A percentile compares a stretch with the other conserved stretches of the same genome.
These are phyloP conservation scores for Rallus limicola DNA, from an alignment of 2,113 vertebrate species.

Conservation along the genomic window DNA sequence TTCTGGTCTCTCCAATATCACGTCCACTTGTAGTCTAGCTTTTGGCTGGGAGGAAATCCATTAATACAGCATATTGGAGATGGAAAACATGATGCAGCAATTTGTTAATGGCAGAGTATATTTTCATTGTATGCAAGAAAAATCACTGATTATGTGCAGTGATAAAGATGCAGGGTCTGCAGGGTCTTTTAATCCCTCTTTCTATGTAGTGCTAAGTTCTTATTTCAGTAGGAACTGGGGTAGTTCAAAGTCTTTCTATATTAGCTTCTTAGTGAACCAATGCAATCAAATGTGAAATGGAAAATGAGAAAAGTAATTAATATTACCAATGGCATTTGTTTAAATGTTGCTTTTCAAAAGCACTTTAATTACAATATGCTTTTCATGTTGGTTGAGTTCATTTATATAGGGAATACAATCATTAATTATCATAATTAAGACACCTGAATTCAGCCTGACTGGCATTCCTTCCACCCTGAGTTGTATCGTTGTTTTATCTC, in stretches of 20 bases:
- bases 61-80: neutral
- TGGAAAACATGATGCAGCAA: neutral
- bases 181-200: neutral
- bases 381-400: constrained; percentile 79
- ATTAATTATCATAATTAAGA: constrained; percentile 85
- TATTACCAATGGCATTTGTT: constrained; percentile 75
- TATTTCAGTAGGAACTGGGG: neutral
- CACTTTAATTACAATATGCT: constrained; percentile 81
- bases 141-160: neutral
- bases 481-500: constrained; percentile 80
- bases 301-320: constrained; percentile 67
- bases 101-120: neutral
- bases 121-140: neutral
- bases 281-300: constrained; percentile 60
- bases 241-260: neutral
- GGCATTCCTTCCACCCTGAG: constrained; percentile 69
- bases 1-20: neutral
- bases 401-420: constrained; percentile 78
- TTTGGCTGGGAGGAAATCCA: neutral
- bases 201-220: neutral
- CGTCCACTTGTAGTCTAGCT: neutral
- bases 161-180: neutral
- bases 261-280: constrained; percentile 31
- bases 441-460: constrained; percentile 79
- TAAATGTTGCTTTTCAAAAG: constrained; percentile 76